These are phyloP conservation scores for mouse (Mus musculus) DNA, from an alignment of 2,113 vertebrate genomes.

Conservation along the genomic window GRCm39 chr13:73340001-73340500, in stretches of 20 bases:
- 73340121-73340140: not conserved
- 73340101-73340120: not conserved
- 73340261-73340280: not conserved
- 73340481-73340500: not conserved
- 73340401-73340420: not conserved
- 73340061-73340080: not conserved
- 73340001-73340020: not conserved
- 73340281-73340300: not conserved
- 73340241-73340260: not conserved
- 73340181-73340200: not conserved
- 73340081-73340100: not conserved
- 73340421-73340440: not conserved
- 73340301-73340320: not conserved
- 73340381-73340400: not conserved
- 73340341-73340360: not conserved
- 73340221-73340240: not conserved
- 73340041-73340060: not conserved
- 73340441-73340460: not conserved
- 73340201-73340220: not conserved
- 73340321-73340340: not conserved
- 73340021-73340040: not conserved
- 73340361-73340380: not conserved
- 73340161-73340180: not conserved
- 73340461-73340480: not conserved
- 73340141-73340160: not conserved